A percentile compares a stretch with the other conserved stretches of the same genome.
phyloP scores from a whole-genome alignment of 1,140 invertebrate genomes.

The Hyles vespertilio region DNA sequence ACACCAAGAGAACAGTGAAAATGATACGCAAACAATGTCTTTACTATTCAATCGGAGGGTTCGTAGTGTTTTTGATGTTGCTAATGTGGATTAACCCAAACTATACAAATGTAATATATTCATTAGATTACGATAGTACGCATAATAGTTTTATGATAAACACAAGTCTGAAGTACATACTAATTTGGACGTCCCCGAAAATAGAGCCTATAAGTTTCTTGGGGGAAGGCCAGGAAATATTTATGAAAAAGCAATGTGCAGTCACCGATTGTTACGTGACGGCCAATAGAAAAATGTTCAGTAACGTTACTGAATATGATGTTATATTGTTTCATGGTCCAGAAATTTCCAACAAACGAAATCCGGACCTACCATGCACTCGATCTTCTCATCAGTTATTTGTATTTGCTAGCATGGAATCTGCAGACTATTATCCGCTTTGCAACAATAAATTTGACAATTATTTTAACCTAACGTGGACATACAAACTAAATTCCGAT shows the following conservation, averaged over 20 bases:
- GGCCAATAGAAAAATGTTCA: constrained; percentile 31
- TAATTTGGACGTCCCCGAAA: constrained; percentile 45
- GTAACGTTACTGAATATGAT: constrained; percentile 51
- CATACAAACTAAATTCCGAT: constrained; percentile 80
- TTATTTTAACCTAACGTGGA: constrained; percentile 80
- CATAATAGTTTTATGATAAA: not conserved
- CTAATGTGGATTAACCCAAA: too few species aligned
- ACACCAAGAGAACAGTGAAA: too few species aligned
- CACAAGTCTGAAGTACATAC: constrained; percentile 45
- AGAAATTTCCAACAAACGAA: constrained; percentile 28
- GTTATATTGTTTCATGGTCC: constrained; percentile 51
- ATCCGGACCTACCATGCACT: constrained; percentile 25
- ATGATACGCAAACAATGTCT: too few species aligned
- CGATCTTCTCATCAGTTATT: not conserved
- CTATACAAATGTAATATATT: not conserved
- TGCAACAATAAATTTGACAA: constrained; percentile 23
- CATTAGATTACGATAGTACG: constrained; percentile 1
- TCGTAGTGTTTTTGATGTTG: too few species aligned
- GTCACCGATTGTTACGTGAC: constrained; percentile 53
- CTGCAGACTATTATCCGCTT: constrained; percentile 25
- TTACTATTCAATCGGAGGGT: too few species aligned
- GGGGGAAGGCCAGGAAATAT: constrained; percentile 37
- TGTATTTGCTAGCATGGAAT: too few species aligned
- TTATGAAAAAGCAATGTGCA: constrained; percentile 39
- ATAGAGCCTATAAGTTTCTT: constrained; percentile 47